Evolutionary conservation across 2,113 vertebrate genomes (phyloP).

Genomic region (Illadopsis cleaveri): DNA sequence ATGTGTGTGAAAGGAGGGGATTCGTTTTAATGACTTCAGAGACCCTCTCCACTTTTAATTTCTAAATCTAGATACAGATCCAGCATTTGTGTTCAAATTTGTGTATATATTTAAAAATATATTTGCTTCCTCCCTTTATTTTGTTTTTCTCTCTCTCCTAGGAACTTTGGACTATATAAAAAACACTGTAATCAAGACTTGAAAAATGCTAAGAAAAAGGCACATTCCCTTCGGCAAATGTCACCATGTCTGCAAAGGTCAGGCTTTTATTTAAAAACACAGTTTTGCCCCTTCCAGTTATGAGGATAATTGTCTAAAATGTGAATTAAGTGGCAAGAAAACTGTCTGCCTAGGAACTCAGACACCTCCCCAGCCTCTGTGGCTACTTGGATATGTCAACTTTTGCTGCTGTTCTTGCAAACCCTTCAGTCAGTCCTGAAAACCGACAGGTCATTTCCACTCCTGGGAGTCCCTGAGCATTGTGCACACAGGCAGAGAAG

Average conservation of each 20-base stretch:
- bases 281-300: background rate
- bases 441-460: background rate
- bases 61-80: background rate
- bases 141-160: background rate
- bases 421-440: background rate
- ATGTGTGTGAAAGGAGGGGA: background rate
- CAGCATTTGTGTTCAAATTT: background rate
- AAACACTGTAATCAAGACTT: background rate
- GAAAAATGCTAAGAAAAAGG: background rate
- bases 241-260: background rate
- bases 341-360: background rate
- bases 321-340: background rate
- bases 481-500: background rate
- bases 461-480: background rate
- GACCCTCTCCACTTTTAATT: background rate
- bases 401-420: background rate
- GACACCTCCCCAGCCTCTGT: background rate
- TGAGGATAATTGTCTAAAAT: background rate
- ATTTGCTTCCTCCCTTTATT: background rate
- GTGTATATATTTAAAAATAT: background rate
- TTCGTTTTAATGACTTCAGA: background rate
- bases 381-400: background rate
- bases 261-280: background rate
- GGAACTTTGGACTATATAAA: background rate
- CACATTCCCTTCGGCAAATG: background rate